Base-by-base conservation (phyloP, 2,113 vertebrate species). In the Bos javanicus region DNA sequence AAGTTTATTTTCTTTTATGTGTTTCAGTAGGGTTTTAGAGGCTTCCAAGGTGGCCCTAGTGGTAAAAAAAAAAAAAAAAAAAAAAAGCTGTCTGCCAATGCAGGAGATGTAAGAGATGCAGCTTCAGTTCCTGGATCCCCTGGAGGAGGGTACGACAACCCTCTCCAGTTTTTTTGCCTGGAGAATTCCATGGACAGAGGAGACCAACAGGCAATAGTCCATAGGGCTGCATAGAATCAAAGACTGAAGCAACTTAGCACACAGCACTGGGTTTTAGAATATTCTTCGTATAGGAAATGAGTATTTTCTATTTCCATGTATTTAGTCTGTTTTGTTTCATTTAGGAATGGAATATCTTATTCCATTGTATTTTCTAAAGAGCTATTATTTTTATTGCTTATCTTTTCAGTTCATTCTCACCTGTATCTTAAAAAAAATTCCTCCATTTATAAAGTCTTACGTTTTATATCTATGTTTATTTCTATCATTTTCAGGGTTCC, bases 301-400 rank as follows among this genome's bases (percentile, higher is more conserved):
- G 16, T 25, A 85, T 74, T 94, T 80, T 46, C 52, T 76, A 21
- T 54, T 78, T 25, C 48, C 50, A 67, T 33, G 30, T 46, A 46
- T 93, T 74, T 52, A 33, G 15, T 64, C 28, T 67, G 54, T 87
- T 90, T 59, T n/a, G 39, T 78, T 90, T 59, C 30, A 59, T 54
- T 90, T 97, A 62, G 50, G 85, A 90, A 25, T 36, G 21, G 14
- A 26, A 36, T 64, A 23, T 21, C 28, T 86, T 94, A 13, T 82
- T 56, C 39, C 23, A 16, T 46, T 95, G 5, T 87, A 56, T 88
- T 71, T 84, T 78, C 56, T 48, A 46, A 91, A 91, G 11, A 54
- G 11, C 2, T 30, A 25, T 88, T 74, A 33, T 33, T 74, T 59
- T 48, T 15, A 56, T 92, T 9, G 15, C 16, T 57, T 83, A 57